These are phyloP conservation scores for Oryzias javanicus DNA, from an alignment of 2,113 vertebrate genomes.

Conservation along the genomic window DNA sequence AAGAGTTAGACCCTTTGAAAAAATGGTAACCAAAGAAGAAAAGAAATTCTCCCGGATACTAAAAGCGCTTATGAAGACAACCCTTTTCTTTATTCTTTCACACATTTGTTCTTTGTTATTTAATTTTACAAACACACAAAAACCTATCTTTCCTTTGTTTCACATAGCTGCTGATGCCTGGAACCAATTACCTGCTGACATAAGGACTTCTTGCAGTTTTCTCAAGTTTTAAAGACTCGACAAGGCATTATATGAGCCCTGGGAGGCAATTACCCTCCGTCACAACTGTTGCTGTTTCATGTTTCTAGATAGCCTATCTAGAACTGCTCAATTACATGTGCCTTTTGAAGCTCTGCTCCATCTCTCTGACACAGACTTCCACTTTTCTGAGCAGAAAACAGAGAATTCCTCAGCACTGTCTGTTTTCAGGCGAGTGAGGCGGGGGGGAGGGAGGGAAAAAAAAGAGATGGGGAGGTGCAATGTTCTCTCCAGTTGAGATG, in stretches of 20 bases:
- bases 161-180: slow-evolving; percentile 67
- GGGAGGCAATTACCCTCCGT: slow-evolving; percentile 76
- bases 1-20: slow-evolving; percentile 34
- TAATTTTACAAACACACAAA: slow-evolving; percentile 30
- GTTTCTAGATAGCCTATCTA: slow-evolving; percentile 76
- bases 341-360: slow-evolving; percentile 73
- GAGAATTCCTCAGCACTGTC: slow-evolving; percentile 57
- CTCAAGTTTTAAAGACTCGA: slow-evolving; percentile 72
- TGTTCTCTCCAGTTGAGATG: slow-evolving; percentile 62
- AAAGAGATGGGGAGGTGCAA: slow-evolving; percentile 23
- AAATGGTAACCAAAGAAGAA: slow-evolving; percentile 23
- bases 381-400: slow-evolving; percentile 61
- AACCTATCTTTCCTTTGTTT: slow-evolving; percentile 55
- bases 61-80: slow-evolving; percentile 24
- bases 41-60: neutral
- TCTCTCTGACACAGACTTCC: slow-evolving; percentile 66
- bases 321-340: slow-evolving; percentile 72
- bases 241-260: slow-evolving; percentile 69
- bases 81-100: slow-evolving; percentile 33
- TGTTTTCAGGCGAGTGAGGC: slow-evolving; percentile 36
- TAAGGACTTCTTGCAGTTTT: slow-evolving; percentile 76
- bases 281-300: slow-evolving; percentile 79
- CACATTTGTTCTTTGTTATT: slow-evolving; percentile 30
- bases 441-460: slow-evolving; percentile 24
- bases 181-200: slow-evolving; percentile 78